Conservation (phyloP, 2,888 invertebrate genomes). For the Macrosiphum euphorbiae region DNA sequence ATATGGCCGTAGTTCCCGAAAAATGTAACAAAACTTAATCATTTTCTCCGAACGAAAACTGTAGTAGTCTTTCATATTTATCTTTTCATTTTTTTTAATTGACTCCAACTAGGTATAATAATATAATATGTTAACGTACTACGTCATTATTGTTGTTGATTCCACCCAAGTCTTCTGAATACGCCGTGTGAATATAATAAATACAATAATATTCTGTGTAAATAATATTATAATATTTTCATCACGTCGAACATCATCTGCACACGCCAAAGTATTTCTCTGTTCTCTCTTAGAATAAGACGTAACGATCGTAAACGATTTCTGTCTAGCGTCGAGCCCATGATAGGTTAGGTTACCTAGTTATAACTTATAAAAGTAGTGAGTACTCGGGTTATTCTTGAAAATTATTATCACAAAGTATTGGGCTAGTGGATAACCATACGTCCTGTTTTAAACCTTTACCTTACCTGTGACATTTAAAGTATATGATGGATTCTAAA, state of each 20-base stretch:
- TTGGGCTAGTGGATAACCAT: too few relatives aligned
- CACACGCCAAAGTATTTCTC: neutral
- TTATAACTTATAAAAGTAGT: neutral
- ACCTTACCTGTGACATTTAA: neutral
- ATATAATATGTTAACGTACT: neutral
- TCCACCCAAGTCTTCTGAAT: neutral
- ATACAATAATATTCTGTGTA: neutral
- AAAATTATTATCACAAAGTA: neutral
- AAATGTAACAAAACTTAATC: neutral
- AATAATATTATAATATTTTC: neutral
- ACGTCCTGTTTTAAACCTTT: too few relatives aligned
- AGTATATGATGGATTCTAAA: neutral
- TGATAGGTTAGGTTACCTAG: neutral
- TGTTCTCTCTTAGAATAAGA: neutral
- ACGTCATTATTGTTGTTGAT: neutral
- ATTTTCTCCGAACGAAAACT: neutral
- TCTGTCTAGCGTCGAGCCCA: too few relatives aligned
- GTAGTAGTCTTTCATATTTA: neutral
- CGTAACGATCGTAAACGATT: neutral
- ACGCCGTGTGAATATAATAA: neutral
- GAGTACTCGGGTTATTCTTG: neutral
- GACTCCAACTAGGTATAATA: neutral
- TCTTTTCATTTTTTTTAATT: neutral
- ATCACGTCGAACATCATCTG: neutral
- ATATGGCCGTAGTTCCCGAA: neutral